phyloP scores from a whole-genome alignment of 1,140 invertebrate genomes.

The Belonocnema kinseyi region DNA sequence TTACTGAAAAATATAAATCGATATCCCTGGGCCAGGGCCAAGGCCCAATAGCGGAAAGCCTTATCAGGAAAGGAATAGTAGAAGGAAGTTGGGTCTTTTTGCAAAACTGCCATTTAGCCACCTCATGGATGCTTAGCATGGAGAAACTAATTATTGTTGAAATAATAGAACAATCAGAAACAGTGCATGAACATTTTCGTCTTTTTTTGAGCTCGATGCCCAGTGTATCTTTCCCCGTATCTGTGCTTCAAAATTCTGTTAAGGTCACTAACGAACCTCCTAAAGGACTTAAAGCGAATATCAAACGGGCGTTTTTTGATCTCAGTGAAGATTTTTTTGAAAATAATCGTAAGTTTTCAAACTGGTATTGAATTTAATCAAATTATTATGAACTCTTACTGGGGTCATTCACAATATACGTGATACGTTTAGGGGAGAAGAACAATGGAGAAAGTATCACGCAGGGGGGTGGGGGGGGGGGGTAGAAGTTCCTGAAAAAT shows the following conservation, averaged over 20 bases:
- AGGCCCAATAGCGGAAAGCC: conserved; percentile 87
- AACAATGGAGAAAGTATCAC: too few relatives aligned
- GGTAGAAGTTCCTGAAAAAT: too few relatives aligned
- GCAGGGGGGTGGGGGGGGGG: too few relatives aligned
- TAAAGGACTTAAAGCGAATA: conserved; percentile 88
- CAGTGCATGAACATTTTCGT: conserved; percentile 84
- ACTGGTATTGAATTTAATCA: background rate
- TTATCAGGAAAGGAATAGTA: conserved; percentile 84
- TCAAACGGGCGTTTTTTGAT: conserved; percentile 88
- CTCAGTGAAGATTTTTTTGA: conserved; percentile 88
- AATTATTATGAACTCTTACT: background rate
- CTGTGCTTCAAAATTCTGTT: conserved; percentile 92
- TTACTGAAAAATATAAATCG: conserved; percentile 84
- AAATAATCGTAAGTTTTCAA: conserved; percentile 79
- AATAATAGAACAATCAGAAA: conserved; percentile 79
- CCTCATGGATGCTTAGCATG: conserved; percentile 91
- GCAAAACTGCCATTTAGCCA: conserved; percentile 93
- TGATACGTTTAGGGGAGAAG: too few relatives aligned
- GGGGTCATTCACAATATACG: too few relatives aligned
- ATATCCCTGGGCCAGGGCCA: conserved; percentile 95
- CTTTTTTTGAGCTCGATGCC: conserved; percentile 93
- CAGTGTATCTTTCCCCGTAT: conserved; percentile 89
- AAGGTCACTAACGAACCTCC: conserved; percentile 96
- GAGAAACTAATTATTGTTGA: conserved; percentile 82
- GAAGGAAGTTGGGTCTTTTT: conserved; percentile 90